Conservation (phyloP, 30 jellyfish, hydroid and myxozoan genomes). For the Catostylus mosaicus region DNA sequence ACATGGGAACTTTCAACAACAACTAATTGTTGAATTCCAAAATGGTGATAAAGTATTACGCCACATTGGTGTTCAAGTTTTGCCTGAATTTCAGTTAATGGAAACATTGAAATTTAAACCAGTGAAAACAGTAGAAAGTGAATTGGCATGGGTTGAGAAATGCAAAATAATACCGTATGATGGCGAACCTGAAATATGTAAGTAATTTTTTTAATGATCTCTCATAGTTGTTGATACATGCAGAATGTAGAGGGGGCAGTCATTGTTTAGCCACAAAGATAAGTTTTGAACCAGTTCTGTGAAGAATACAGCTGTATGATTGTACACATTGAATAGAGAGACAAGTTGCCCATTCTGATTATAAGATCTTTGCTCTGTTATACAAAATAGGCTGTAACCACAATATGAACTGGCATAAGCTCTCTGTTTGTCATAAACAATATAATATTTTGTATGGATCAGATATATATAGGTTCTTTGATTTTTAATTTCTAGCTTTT, state of each 20-base stretch:
- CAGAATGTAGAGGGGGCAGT: no score
- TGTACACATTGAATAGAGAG: no score
- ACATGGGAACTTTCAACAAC: slow-evolving; percentile 72
- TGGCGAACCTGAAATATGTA: slow-evolving; percentile 46
- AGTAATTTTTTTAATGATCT: neutral
- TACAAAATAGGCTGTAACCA: no score
- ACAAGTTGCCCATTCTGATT: no score
- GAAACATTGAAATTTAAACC: slow-evolving; percentile 56
- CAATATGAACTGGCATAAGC: no score
- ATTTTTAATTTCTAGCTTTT: slow-evolving; percentile 8
- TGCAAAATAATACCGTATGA: slow-evolving; percentile 48
- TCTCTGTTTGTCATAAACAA: no score
- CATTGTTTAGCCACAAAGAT: no score
- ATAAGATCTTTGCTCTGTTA: no score
- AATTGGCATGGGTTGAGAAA: slow-evolving; percentile 67
- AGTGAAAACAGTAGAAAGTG: slow-evolving; percentile 43
- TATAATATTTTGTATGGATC: no score
- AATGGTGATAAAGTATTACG: slow-evolving; percentile 51
- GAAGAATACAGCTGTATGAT: no score
- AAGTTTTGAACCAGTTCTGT: no score
- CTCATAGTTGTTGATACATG: no score
- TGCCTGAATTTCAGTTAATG: slow-evolving; percentile 47
- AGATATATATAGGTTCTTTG: slow-evolving; percentile 5
- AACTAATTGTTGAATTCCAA: slow-evolving; percentile 48
- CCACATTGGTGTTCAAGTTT: slow-evolving; percentile 68